These are phyloP conservation scores for Fopius arisanus DNA, from an alignment of 1,140 invertebrate genomes.

Conservation along the genomic window DNA sequence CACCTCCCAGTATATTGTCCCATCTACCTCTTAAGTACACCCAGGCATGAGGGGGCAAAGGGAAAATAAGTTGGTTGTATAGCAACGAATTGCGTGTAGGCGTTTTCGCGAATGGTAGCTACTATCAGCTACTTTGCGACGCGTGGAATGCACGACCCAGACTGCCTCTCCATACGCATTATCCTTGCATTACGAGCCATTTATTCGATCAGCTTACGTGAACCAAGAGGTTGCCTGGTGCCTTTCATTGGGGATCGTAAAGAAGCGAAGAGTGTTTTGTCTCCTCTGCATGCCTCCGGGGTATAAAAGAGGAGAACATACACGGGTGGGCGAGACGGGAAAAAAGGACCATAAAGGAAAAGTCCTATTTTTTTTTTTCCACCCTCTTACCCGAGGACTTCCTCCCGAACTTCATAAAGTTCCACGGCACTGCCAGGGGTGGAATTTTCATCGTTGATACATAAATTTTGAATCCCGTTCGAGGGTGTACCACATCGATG, in stretches of 20 bases:
- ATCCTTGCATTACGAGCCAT: conserved; percentile 37
- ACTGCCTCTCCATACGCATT: conserved; percentile 37
- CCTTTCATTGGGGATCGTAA: conserved; percentile 1
- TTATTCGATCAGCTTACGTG: conserved; percentile 30
- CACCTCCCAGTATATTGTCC: neutral
- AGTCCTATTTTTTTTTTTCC: neutral
- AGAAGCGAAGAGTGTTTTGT: conserved; percentile 8
- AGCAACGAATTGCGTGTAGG: neutral
- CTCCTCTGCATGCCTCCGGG: neutral
- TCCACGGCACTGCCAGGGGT: neutral
- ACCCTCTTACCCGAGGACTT: neutral
- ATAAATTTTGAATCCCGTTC: neutral
- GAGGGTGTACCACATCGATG: neutral
- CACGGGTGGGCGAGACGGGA: neutral
- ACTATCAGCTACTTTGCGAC: neutral
- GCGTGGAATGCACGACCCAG: conserved; percentile 30
- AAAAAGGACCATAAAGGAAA: neutral
- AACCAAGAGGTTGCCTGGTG: neutral
- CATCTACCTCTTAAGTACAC: neutral
- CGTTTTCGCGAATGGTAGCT: neutral
- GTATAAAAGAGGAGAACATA: neutral
- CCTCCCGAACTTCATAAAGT: neutral
- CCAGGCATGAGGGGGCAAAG: neutral
- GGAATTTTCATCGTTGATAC: conserved; percentile 5
- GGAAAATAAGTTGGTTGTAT: neutral